Evolutionary conservation across 1,140 invertebrate species (phyloP), one percentile per base, ranked within the genome.

Genomic region (Lepidurus arcticus): DNA sequence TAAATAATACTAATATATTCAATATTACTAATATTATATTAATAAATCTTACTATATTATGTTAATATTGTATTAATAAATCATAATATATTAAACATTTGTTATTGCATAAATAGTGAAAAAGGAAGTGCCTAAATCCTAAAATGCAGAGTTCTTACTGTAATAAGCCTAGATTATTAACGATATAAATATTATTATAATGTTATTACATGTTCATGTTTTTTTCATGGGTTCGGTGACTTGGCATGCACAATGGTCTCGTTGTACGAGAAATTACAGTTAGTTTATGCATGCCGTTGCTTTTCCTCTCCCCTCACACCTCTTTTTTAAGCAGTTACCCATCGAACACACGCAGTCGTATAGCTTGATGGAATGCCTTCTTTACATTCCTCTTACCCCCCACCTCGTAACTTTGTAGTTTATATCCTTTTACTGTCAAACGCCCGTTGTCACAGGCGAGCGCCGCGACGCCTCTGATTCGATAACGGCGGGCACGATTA

Each of bases 241-340:
- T 34, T 34, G 4, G 34, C 3, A 34, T 34, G 34, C 4, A 34
- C 34, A 34, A 34, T 34, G 34, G 16, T 65, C 53, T 13, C 21
- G 21, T 65, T n/a, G 16, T 7, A 7, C 13, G 53, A 21, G 21
- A 65, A 65, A 65, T 65, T 21, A 16, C 21, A 65, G 21, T n/a
- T 16, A 65, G 9, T 65, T 65, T 65, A 65, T 65, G 53, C 53
- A 65, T 65, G 53, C 53, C 53, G 53, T 65, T 65, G 53, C n/a
- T 65, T 65, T 65, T 65, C 53, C 13, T 65, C 53, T 65, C 53
- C 53, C 53, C 13, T 65, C 53, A 16, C 53, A 65, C 53, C 53
- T 65, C 13, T 65, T 65, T 65, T 65, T 65, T 65, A n/a, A n/a
- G 21, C 53, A 65, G 53, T 21, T 21, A 65, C 53, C 53, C 3